Base-by-base conservation (phyloP, 2,888 invertebrate genomes). In the Bruchidius siliquastri region DNA sequence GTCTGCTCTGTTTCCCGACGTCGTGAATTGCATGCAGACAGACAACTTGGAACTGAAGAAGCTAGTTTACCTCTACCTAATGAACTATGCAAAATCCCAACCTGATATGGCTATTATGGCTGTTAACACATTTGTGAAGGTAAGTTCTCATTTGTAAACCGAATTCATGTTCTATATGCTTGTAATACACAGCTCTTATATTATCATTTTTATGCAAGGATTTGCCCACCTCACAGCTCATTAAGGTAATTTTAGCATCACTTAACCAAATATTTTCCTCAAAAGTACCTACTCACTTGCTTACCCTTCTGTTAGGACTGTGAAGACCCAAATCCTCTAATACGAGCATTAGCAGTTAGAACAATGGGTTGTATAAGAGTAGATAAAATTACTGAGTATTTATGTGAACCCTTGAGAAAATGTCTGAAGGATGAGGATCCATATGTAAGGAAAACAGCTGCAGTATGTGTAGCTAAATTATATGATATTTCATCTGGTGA, bases 91-190 rank as follows among this genome's bases (percentile, higher is more conserved):
- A 73, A 99, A 99, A 88, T 98, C 97, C 72, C 99, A 99, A 87
- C 99, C 99, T 0, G 99, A 99, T 86, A 97, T 99, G 96, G 99
- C 99, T 73, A 99, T 99, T 76, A 98, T 99, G 98, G 99, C 99
- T 18, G 99, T 99, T 74, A 99, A 99, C 88, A 99, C 99, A 8
- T 99, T 99, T 88, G 99, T 99, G 79, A 99, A 98, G 94, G 97
- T 97, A 90, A 85, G 88, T 82, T 71, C n/a, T 1, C 21, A 67
- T 71, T 20, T 13, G n/a, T 22, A 22, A 69, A 69, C 6, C 1
- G 26, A 18, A 22, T 20, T 20, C 21, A 3, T 67, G 4, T 32
- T 20, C 26, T 75, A 71, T 73, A 75, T 74, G 79, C 78, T 77
- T 77, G 72, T 76, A 74, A 68, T 76, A 78, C 79, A 79, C 78